These are phyloP conservation scores for Dipodomys ordii DNA, from an alignment of 2,113 vertebrate species.

Conservation along the genomic window DNA sequence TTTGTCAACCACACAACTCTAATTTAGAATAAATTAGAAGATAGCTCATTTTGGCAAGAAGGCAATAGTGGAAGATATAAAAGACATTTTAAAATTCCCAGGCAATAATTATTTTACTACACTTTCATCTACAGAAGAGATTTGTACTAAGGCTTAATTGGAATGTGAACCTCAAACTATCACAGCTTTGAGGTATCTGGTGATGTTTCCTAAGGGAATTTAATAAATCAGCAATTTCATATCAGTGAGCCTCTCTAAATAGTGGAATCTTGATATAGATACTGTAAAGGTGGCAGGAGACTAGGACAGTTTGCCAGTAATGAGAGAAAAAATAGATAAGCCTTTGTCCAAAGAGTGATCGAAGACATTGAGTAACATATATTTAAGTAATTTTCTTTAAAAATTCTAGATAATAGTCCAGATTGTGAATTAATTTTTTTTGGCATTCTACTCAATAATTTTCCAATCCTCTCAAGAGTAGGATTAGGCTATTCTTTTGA, in stretches of 20 bases:
- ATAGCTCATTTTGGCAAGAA: constrained; percentile 67
- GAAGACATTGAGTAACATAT: neutral
- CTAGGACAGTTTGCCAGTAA: neutral
- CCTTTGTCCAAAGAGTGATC: neutral
- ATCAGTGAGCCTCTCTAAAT: constrained; percentile 4
- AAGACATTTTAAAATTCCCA: constrained; percentile 18
- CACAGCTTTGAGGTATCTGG: constrained; percentile 4
- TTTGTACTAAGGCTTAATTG: constrained; percentile 45
- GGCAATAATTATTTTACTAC: constrained; percentile 54
- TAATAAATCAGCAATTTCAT: constrained; percentile 8
- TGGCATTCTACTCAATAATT: neutral
- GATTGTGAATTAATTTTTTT: neutral
- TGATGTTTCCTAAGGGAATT: constrained; percentile 2
- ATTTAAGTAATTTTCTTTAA: neutral
- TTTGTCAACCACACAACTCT: constrained; percentile 60
- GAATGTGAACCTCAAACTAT: constrained; percentile 30
- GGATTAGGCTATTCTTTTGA: neutral
- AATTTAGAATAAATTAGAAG: constrained; percentile 63
- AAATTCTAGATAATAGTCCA: neutral
- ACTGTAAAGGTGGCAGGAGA: neutral
- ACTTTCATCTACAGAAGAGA: constrained; percentile 54
- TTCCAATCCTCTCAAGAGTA: neutral
- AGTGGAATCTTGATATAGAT: neutral
- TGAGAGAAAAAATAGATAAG: neutral
- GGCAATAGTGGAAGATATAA: neutral